phyloP scores from a whole-genome alignment of 2,888 invertebrate genomes.

The Andrena bucephala region DNA sequence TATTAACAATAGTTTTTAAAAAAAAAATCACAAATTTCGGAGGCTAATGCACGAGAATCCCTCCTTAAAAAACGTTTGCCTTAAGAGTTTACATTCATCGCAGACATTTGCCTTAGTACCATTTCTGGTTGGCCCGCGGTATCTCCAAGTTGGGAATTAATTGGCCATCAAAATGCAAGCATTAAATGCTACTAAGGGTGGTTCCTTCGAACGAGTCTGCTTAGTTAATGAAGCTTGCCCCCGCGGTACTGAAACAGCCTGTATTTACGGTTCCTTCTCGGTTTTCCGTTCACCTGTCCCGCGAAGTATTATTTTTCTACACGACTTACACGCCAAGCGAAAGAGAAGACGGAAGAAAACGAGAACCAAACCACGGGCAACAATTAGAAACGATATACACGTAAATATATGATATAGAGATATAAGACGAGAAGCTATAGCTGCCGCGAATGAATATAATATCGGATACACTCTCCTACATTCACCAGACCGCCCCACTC shows the following conservation, averaged over 20 bases:
- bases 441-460: conserved; percentile 47
- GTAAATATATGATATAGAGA: conserved; percentile 50
- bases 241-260: neutral
- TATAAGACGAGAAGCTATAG: conserved; percentile 39
- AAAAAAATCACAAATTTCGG: too few relatives aligned
- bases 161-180: too few relatives aligned
- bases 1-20: too few relatives aligned
- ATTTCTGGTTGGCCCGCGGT: too few relatives aligned
- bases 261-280: conserved; percentile 54
- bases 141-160: too few relatives aligned
- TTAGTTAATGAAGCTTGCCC: neutral
- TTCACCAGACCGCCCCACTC: neutral
- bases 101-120: too few relatives aligned
- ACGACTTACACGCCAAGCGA: neutral
- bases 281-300: conserved; percentile 48
- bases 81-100: too few relatives aligned
- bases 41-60: too few relatives aligned
- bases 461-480: conserved; percentile 36
- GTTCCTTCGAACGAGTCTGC: neutral
- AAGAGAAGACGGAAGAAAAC: conserved; percentile 4
- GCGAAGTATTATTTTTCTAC: conserved; percentile 66
- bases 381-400: conserved; percentile 60
- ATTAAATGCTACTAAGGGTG: too few relatives aligned
- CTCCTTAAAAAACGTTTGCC: too few relatives aligned
- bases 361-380: conserved; percentile 31